Evolutionary conservation across 2,797 vertebrate species (phyloP).

Genomic region (Pangasius sanitwongsei): DNA sequence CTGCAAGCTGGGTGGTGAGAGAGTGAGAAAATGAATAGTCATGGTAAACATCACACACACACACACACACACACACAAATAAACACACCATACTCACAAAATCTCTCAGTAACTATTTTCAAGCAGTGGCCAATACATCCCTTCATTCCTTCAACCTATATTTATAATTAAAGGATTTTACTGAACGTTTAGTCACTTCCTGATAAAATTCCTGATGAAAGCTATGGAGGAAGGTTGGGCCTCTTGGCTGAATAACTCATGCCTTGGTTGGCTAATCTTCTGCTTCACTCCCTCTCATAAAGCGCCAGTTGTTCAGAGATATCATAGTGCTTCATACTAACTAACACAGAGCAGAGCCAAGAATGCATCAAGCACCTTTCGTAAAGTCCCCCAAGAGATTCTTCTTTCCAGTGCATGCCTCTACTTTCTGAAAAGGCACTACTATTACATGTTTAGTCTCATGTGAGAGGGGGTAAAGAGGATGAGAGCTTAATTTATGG

Average conservation of each 20-base stretch:
- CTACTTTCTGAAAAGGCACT: not conserved
- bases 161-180: not conserved
- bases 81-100: not conserved
- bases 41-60: not conserved
- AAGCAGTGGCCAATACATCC: not conserved
- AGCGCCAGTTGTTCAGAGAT: slow-evolving; percentile 45
- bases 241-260: slow-evolving; percentile 36
- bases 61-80: not conserved
- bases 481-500: not conserved
- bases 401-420: not conserved
- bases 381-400: not conserved
- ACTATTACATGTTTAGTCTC: not conserved
- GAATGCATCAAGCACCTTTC: slow-evolving; percentile 30
- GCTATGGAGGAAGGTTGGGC: slow-evolving; percentile 30
- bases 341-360: slow-evolving; percentile 21
- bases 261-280: slow-evolving; percentile 13
- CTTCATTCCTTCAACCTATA: not conserved
- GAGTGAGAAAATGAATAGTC: slow-evolving; percentile 19
- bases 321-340: slow-evolving; percentile 25
- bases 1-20: slow-evolving; percentile 26
- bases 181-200: not conserved
- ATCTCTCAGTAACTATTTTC: not conserved
- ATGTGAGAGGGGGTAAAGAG: not conserved
- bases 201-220: slow-evolving; percentile 4
- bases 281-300: slow-evolving; percentile 19